Conservation (phyloP, 2,888 invertebrate genomes). For the Nymphalis polychloros region DNA sequence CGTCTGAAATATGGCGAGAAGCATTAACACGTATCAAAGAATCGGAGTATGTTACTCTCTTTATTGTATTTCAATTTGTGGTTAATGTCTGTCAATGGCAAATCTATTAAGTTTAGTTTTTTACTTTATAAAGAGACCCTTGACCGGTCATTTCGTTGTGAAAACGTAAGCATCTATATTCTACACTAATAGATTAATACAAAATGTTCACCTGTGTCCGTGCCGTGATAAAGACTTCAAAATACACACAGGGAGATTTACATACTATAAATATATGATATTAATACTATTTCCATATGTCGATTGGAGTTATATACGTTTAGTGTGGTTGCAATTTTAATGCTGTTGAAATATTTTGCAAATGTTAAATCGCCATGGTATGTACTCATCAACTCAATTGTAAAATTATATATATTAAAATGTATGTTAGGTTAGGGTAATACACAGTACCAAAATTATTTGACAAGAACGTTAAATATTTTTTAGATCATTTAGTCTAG, state of each 20-base stretch:
- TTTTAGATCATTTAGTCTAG: neutral
- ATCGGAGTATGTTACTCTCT: neutral
- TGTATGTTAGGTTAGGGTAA: neutral
- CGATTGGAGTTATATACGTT: neutral
- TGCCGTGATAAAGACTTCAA: neutral
- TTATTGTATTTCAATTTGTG: neutral
- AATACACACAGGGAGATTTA: neutral
- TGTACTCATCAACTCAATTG: neutral
- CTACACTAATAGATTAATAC: slow-evolving; percentile 2
- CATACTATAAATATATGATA: neutral
- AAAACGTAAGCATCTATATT: slow-evolving; percentile 18
- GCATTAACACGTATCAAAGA: slow-evolving; percentile 14
- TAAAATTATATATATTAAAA: neutral
- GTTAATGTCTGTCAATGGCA: neutral
- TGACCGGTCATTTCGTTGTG: slow-evolving; percentile 9
- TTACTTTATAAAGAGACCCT: neutral
- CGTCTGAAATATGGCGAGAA: slow-evolving; percentile 3
- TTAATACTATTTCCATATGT: slow-evolving; percentile 17
- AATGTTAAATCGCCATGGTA: neutral
- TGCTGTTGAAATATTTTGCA: neutral
- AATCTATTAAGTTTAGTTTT: neutral
- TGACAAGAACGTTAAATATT: neutral
- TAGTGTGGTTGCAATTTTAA: neutral
- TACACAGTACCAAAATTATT: neutral
- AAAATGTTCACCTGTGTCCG: neutral